Conservation (phyloP, 2,113 vertebrate genomes). For the Xenopus tropicalis region UCB_Xtro_10.0 CM004443.2:40172001-40172500, state of each 20-base stretch:
- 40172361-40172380: no score
- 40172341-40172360: no score
- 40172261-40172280: constrained; percentile 80
- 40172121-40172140: constrained; percentile 20
- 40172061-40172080: constrained; percentile 56
- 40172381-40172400: no score
- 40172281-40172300: constrained; percentile 78
- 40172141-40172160: neutral
- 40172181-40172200: constrained; percentile 50
- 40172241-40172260: constrained; percentile 61
- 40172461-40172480: no score
- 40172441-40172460: no score
- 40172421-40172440: no score
- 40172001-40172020: constrained; percentile 57
- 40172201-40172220: constrained; percentile 52
- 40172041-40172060: constrained; percentile 54
- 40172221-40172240: constrained; percentile 80
- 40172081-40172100: constrained; percentile 43
- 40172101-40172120: constrained; percentile 65
- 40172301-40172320: no score
- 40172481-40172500: no score
- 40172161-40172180: constrained; percentile 1
- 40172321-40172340: no score
- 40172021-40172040: constrained; percentile 49
- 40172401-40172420: no score